Percentiles rank a stretch among this genome's conserved stretches.
Evolutionary conservation across 2,888 invertebrate species (phyloP).

Genomic region (Spodoptera picta): DNA sequence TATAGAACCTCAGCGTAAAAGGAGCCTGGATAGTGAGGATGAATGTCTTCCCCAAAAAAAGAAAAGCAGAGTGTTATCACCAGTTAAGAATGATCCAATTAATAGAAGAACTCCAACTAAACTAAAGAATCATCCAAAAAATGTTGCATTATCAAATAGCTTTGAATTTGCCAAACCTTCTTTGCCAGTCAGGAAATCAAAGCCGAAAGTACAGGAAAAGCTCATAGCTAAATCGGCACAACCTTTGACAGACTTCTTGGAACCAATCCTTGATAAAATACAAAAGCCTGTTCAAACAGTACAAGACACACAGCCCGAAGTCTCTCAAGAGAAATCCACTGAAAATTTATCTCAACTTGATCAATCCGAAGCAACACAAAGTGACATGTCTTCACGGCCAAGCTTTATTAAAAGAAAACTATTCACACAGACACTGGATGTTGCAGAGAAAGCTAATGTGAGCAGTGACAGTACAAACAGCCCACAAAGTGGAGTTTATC

Average conservation of each 20-base stretch:
- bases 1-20: constrained; percentile 52
- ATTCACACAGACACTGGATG: constrained; percentile 80
- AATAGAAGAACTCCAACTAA: constrained; percentile 23
- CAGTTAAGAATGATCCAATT: constrained; percentile 46
- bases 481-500: constrained; percentile 70
- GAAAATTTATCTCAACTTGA: constrained; percentile 36
- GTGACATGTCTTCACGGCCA: constrained; percentile 75
- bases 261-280: constrained; percentile 16
- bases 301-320: constrained; percentile 16
- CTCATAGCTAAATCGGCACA: constrained; percentile 65
- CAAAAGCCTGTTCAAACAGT: constrained; percentile 8
- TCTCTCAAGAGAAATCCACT: constrained; percentile 41
- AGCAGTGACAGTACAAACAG: constrained; percentile 70
- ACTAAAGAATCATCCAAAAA: constrained; percentile 41
- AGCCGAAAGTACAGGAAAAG: constrained; percentile 58
- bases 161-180: constrained; percentile 75
- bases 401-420: constrained; percentile 84
- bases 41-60: constrained; percentile 59
- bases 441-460: constrained; percentile 70
- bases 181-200: constrained; percentile 66
- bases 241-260: constrained; percentile 49
- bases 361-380: constrained; percentile 40
- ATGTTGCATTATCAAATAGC: constrained; percentile 53
- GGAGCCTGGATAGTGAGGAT: constrained; percentile 58
- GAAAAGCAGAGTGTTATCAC: constrained; percentile 60